Evolutionary conservation across 2,888 invertebrate species (phyloP).

Genomic region (Ectemnius cavifrons): DNA sequence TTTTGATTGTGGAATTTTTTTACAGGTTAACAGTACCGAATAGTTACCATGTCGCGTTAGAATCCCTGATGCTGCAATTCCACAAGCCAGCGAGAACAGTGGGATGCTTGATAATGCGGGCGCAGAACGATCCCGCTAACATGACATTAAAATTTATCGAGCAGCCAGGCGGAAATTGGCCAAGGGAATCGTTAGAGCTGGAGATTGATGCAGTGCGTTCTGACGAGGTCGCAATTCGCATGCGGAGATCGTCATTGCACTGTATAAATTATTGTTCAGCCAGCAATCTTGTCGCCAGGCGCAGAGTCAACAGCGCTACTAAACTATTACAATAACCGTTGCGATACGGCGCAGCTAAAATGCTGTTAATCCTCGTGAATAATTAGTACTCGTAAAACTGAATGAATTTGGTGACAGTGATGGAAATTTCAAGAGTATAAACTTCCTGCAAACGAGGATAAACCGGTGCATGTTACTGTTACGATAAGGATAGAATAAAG

Average conservation of each 20-base stretch:
- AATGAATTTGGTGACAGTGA: no score
- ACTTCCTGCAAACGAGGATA: no score
- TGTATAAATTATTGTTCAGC: conserved; percentile 40
- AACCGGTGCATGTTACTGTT: no score
- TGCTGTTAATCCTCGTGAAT: no score
- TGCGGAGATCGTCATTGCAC: conserved; percentile 45
- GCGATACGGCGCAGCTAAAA: no score
- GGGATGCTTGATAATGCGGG: conserved; percentile 35
- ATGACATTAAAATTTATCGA: conserved; percentile 65
- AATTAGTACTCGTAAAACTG: no score
- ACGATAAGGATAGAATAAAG: no score
- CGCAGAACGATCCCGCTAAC: conserved; percentile 47
- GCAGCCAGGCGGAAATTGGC: conserved; percentile 58
- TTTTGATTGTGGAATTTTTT: no score
- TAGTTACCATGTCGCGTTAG: conserved; percentile 37
- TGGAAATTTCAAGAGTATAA: no score
- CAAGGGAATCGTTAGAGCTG: conserved; percentile 52
- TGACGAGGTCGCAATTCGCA: conserved; percentile 29
- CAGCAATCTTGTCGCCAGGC: not conserved
- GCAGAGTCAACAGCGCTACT: no score
- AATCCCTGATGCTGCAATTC: conserved; percentile 37
- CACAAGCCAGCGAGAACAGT: not conserved
- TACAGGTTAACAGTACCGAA: no score
- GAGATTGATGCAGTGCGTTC: conserved; percentile 47
- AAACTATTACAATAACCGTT: no score